Conservation (phyloP, 2,888 invertebrate species). For the Lobophora halterata region DNA sequence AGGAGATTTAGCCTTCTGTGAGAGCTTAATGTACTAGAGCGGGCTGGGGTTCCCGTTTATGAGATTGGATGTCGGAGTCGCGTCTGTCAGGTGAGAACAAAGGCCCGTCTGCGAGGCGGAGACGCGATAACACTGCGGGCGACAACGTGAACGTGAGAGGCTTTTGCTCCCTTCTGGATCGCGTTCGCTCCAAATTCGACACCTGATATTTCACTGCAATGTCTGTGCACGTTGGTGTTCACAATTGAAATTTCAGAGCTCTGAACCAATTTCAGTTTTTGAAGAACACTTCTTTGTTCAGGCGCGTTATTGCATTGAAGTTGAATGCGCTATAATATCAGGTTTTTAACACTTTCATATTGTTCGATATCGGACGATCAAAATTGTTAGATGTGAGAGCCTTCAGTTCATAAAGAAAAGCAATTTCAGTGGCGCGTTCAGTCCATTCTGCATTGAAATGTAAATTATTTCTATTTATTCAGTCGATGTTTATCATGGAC, state of each 20-base stretch:
- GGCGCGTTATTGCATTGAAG: constrained; percentile 6
- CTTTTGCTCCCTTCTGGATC: constrained; percentile 35
- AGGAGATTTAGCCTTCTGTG: constrained; percentile 29
- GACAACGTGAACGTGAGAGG: constrained; percentile 44
- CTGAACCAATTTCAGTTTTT: constrained; percentile 1
- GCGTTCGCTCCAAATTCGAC: constrained; percentile 35
- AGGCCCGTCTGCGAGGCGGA: constrained; percentile 41
- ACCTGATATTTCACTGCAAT: constrained; percentile 24
- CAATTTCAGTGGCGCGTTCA: constrained; percentile 18
- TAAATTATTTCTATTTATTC: constrained; percentile 32
- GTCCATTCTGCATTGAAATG: constrained; percentile 28
- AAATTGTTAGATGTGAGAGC: constrained; percentile 17
- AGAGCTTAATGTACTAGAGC: constrained; percentile 18
- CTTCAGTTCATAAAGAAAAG: constrained; percentile 18
- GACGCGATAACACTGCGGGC: constrained; percentile 56
- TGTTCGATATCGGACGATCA: constrained; percentile 10
- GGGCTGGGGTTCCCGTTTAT: constrained; percentile 38
- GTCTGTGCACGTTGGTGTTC: constrained; percentile 9
- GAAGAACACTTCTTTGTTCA: neutral
- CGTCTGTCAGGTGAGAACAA: constrained; percentile 57
- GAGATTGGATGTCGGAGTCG: constrained; percentile 40
- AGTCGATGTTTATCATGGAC: constrained; percentile 27
- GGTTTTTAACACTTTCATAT: constrained; percentile 9
- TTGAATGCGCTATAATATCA: constrained; percentile 5
- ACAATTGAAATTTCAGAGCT: constrained; percentile 6